Base-by-base conservation (phyloP, 2,113 vertebrate species). In the Bettongia penicillata region DNA sequence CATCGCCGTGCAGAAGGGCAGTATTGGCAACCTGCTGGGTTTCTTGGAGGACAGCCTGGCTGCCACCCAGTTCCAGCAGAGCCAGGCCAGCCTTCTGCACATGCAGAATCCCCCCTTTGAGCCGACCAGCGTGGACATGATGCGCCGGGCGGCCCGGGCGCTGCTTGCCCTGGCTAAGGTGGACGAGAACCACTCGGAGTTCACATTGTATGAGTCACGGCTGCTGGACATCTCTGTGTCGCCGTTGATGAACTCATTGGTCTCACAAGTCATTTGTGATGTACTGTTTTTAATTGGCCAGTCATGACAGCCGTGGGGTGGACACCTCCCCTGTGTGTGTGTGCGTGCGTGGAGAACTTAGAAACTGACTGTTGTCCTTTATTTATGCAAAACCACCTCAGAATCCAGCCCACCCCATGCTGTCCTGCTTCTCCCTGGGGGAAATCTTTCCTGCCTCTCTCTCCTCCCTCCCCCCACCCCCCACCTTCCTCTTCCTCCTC, bases 371-470 rank as follows among this genome's bases (percentile, higher is more conserved):
- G 99, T 98, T 98, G 98, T 99, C 99, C 98, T 99, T 99, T 99
- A 99, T 99, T 99, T 99, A 99, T 99, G 99, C 99, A 99, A 99
- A 99, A 99, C 99, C 99, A 99, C 99, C 99, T 99, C 99, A 99
- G 99, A 99, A 99, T 99, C 99, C 99, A 99, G 97, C 98, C 97
- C 99, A 99, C 99, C 99, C 99, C 99, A 98, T 98, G 98, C 99
- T 99, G 99, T 99, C 99, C 99, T 98, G 99, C 98, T 99, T 99
- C 99, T 99, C 98, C 99, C 98, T 98, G 89, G 98, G 99, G 98
- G 99, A 98, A 99, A 97, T 98, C 97, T 97, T 97, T 97, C 96
- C 94, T 98, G 95, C 97, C 97, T 84, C 93, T 92, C 92, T 95
- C 97, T 68, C 57, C 91, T 94, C 96, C 95, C 92, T 94, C 93